These are phyloP conservation scores for Dendropsophus ebraccatus DNA, from an alignment of 2,113 vertebrate genomes.

Conservation along the genomic window DNA sequence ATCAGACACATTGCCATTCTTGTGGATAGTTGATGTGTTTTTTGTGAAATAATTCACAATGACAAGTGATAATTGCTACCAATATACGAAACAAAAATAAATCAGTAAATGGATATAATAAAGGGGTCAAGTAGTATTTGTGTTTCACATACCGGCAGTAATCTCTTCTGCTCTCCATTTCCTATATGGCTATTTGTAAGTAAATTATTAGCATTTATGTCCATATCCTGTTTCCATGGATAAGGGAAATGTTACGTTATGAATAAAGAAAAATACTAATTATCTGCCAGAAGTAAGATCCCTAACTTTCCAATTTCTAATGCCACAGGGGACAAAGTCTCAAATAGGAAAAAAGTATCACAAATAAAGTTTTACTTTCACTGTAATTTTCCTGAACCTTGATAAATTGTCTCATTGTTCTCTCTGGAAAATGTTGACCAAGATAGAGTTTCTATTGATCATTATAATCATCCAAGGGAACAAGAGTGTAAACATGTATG, in stretches of 20 bases:
- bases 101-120: not conserved
- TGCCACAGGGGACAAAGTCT: not conserved
- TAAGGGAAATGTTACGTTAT: not conserved
- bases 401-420: not conserved
- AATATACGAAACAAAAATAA: not conserved
- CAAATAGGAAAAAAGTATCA: not conserved
- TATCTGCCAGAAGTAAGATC: too few species aligned
- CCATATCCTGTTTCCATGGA: not conserved
- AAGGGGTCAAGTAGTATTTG: not conserved
- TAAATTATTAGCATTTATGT: not conserved
- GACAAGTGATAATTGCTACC: too few species aligned
- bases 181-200: not conserved
- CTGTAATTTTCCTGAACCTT: not conserved
- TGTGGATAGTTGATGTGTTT: too few species aligned
- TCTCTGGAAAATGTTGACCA: constrained; percentile 11
- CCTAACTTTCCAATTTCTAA: too few species aligned
- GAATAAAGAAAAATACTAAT: not conserved
- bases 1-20: too few species aligned
- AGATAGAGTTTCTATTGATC: constrained; percentile 29
- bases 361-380: not conserved
- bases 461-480: constrained; percentile 5
- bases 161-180: not conserved
- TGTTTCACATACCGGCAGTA: not conserved
- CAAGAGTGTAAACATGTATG: constrained; percentile 28
- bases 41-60: too few species aligned